Base-by-base conservation (phyloP, 2,113 vertebrate genomes). In the Oostethus manadensis region DNA sequence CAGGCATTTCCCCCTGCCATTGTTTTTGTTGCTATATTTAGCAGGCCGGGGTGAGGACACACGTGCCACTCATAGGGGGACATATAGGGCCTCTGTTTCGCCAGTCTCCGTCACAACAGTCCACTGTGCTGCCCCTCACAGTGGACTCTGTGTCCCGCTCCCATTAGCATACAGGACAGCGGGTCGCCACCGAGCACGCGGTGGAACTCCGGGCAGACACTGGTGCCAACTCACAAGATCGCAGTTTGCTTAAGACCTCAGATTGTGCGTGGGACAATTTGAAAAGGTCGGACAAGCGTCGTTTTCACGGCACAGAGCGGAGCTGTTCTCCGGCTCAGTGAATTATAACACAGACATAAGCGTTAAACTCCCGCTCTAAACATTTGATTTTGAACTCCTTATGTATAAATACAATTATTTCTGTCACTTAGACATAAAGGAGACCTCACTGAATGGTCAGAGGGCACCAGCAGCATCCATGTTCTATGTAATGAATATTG, bases 1-100 rank as follows among this genome's bases (percentile, higher is more conserved):
- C 64, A 73, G 56, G 51, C 66, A 47, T 76, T 78, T 70, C 63
- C 75, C 54, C 15, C 3, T 54, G 35, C 79, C 75, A 82, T 86
- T 83, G 82, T 84, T 82, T 64, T 68, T 82, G 77, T 58, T 74
- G 58, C 81, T 87, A 87, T 70, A 82, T 85, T 85, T 87, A 83
- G 82, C 68, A n/a, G 69, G 48, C 20, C 56, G 42, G 74, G 22
- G 64, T 35, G 62, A 73, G 79, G 80, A 83, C 77, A 77, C 73
- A 65, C 60, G 71, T 83, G 80, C 75, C 82, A 80, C 77, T 83
- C 77, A 76, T 54, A 45, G 44, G 56, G 53, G 70, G 62, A 45
- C 80, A 86, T 70, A 86, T 76, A 77, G 76, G 70, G 56, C 68
- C 60, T 82, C 83, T 87, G 81, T 87, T 74, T 46, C 15, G 67